Conservation (phyloP, 2,113 vertebrate genomes). For the rat (Rattus norvegicus) region DNA sequence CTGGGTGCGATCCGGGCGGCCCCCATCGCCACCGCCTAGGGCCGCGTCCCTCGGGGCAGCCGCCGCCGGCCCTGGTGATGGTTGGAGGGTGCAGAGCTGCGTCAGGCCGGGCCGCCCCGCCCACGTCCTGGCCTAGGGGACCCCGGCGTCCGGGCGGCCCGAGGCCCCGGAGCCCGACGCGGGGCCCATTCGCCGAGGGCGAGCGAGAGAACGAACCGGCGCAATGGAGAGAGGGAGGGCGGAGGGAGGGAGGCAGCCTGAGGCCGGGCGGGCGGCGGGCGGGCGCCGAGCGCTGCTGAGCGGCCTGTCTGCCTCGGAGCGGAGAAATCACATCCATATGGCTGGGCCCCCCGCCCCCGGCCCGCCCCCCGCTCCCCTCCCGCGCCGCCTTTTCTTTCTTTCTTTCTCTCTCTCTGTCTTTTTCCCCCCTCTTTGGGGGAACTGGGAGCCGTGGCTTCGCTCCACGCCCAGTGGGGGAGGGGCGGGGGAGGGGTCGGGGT, state of each 20-base stretch:
- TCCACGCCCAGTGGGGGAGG: conserved; percentile 77
- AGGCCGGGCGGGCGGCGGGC: conserved; percentile 77
- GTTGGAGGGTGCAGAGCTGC: conserved; percentile 72
- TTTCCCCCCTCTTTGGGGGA: conserved; percentile 85
- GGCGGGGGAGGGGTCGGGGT: conserved; percentile 73
- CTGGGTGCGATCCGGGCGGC: conserved; percentile 89
- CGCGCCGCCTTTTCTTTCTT: conserved; percentile 72
- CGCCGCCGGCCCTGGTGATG: conserved; percentile 76
- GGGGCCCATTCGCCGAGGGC: conserved; percentile 66
- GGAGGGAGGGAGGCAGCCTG: conserved; percentile 60
- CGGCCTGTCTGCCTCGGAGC: conserved; percentile 85
- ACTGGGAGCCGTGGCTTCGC: conserved; percentile 91
- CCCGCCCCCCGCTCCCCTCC: conserved; percentile 73
- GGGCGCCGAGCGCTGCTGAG: conserved; percentile 77
- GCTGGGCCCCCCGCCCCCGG: conserved; percentile 86
- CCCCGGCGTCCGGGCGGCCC: conserved; percentile 72
- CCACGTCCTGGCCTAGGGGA: conserved; percentile 73
- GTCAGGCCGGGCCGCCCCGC: conserved; percentile 72
- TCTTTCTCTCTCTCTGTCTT: conserved; percentile 83
- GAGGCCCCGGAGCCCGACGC: conserved; percentile 72
- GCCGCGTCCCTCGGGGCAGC: conserved; percentile 85
- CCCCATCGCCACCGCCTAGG: conserved; percentile 92
- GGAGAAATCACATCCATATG: conserved; percentile 96
- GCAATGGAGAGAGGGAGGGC: neutral
- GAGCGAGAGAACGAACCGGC: neutral